Percentiles rank a stretch among this genome's conserved stretches.
Conservation (phyloP, 1,140 invertebrate species). For the Drosophila sulfurigaster region DNA sequence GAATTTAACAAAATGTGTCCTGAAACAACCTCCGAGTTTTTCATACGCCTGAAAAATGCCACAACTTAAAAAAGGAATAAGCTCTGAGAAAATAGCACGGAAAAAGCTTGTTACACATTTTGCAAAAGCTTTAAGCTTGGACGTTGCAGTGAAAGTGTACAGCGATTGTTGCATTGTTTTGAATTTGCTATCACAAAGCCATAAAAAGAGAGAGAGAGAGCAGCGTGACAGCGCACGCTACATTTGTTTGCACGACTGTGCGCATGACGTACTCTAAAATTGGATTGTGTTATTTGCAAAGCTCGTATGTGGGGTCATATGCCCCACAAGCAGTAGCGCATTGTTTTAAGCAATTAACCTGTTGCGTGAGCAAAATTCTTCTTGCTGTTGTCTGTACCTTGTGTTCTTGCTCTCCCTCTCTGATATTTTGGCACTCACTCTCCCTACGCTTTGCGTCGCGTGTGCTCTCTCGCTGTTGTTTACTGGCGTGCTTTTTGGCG, state of each 20-base stretch:
- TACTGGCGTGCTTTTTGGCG: constrained; percentile 26
- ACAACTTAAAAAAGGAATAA: constrained; percentile 67
- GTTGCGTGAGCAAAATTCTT: constrained; percentile 58
- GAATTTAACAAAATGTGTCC: constrained; percentile 27
- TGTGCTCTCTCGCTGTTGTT: constrained; percentile 8
- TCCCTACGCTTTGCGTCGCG: neutral
- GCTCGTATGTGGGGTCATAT: constrained; percentile 18
- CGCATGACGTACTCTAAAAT: constrained; percentile 56
- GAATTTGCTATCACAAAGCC: constrained; percentile 26
- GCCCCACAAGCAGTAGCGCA: constrained; percentile 37
- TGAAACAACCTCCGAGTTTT: constrained; percentile 45
- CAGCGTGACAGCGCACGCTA: neutral
- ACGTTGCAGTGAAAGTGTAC: constrained; percentile 71
- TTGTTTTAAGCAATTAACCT: constrained; percentile 63
- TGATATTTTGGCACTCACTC: neutral
- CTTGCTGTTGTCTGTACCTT: constrained; percentile 1
- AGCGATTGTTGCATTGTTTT: constrained; percentile 76
- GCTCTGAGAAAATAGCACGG: constrained; percentile 44
- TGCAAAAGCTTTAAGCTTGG: constrained; percentile 58
- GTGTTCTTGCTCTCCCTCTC: neutral
- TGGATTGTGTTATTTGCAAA: constrained; percentile 28
- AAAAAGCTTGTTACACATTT: constrained; percentile 50
- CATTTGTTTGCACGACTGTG: constrained; percentile 31
- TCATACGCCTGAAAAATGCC: constrained; percentile 72
- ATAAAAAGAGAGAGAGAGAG: constrained; percentile 6